Conservation (phyloP, 2,888 invertebrate species). For the Tinea pellionella region DNA sequence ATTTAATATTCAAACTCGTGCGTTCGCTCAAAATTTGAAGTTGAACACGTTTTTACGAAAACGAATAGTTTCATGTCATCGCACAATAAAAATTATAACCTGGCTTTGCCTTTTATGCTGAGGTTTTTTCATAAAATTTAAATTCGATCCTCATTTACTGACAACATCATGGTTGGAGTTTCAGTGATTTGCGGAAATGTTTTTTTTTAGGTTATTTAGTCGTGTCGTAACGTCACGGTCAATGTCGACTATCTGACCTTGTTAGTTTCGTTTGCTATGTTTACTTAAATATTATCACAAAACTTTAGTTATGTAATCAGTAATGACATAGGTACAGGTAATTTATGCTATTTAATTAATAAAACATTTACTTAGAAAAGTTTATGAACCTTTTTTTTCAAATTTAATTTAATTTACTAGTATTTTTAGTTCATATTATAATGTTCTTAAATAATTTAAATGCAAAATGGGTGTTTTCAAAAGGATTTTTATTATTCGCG, state of each 20-base stretch:
- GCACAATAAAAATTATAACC: not conserved
- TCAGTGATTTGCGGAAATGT: conserved; percentile 53
- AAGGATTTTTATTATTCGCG: no score
- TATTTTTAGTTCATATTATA: no score
- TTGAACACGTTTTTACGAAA: not conserved
- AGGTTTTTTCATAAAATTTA: not conserved
- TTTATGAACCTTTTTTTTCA: no score
- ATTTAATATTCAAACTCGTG: not conserved
- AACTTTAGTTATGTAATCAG: not conserved
- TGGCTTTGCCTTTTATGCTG: not conserved
- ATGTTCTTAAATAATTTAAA: no score
- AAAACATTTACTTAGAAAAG: no score
- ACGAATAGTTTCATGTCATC: conserved; percentile 1
- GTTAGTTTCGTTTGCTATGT: conserved; percentile 20
- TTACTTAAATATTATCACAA: conserved; percentile 10
- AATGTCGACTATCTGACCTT: conserved; percentile 63
- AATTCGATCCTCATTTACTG: conserved; percentile 4
- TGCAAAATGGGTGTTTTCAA: no score
- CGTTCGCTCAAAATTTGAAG: not conserved
- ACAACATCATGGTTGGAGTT: conserved; percentile 3
- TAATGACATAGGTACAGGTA: not conserved
- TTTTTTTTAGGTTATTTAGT: conserved; percentile 14
- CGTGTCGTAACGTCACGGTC: conserved; percentile 40
- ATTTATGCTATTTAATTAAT: no score
- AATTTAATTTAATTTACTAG: no score